Evolutionary conservation across 2,888 invertebrate species (phyloP), one percentile per base, ranked within the genome.

Genomic region (Margaritifera margaritifera): DNA sequence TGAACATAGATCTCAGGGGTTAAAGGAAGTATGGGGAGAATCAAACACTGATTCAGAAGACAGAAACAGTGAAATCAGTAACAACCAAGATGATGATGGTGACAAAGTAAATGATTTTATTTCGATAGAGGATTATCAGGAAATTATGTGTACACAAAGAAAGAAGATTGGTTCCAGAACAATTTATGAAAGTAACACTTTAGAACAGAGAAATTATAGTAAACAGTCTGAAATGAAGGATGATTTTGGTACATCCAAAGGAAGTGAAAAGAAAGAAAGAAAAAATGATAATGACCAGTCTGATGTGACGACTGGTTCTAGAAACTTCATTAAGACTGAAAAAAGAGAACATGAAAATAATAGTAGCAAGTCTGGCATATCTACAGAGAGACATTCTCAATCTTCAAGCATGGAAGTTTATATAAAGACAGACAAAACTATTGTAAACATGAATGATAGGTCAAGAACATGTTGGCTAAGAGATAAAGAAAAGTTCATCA

Each of bases 1-100:
- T 57, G 54, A 61, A 42, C 4, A 15, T 54, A 25, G 55, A 6
- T 11, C 24, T 59, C 51, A 62, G n/a, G 56, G 67, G 52, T 59
- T 77, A 61, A 76, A 76, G 25, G 74, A 71, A 50, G 71, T 79
- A 52, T 78, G 75, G 75, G 79, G 79, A 65, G 78, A 78, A 42
- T 77, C 75, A 18, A 75, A 78, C 50, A 71, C 64, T 66, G 77
- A 78, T 42, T 53, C 52, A 58, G 64, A 66, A 55, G 66, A 69
- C 6, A 22, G 6, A 27, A 70, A 72, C 5, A 62, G 51, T 68
- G 63, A 64, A 3, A 25, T 56, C 19, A 27, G 51, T 27, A 51
- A 51, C 31, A 54, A 20, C n/a, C n/a, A 58, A 20, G 24, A 24
- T 8, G 58, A 62, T 2, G 66, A 68, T 64, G 51, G 62, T 55